Evolutionary conservation across 2,113 vertebrate species (phyloP), one percentile per base, ranked within the genome.

Genomic region (Sminthopsis crassicaudata): DNA sequence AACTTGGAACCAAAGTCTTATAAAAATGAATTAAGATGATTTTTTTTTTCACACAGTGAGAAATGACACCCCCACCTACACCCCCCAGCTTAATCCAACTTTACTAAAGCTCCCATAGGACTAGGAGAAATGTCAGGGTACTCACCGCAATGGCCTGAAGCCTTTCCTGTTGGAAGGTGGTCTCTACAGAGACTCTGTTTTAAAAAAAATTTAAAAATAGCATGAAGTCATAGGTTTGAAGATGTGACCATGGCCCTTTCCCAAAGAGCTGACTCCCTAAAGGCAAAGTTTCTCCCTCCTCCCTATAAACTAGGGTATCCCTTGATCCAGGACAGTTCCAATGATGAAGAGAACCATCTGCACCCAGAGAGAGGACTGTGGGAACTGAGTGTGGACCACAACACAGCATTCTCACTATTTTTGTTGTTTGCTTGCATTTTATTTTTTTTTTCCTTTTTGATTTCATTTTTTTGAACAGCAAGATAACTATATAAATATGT

Each of bases 111-210:
- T 3, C 2, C 23, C 0, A 2, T 46, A 8, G n/a, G 48, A 8
- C 2, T 1, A 2, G 16, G 8, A 14, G 48, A 2, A 14, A 57
- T 48, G 91, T 24, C 23, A 42, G 22, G 50, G 22, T 11, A 98
- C 98, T 98, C 96, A 99, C 99, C 27, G 99, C 98, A 0, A 99
- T 99, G 95, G 98, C 98, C 97, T 99, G 99, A 53, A 99, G 98
- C 94, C 98, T 94, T 94, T 99, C 98, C 97, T 99, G 98, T 97
- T 99, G 99, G 67, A 97, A 96, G 22, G 95, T 92, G 60, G 95
- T 98, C 46, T 98, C 93, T 76, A 98, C 98, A 0, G 55, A 98
- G 19, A 98, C 97, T 98, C 99, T 99, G 98, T 27, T 51, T 51
- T 84, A 14, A 57, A 0, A 1, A 27, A 30, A 50, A 27, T 50